Base-by-base conservation (phyloP, 2,888 invertebrate genomes). In the Ypsolopha sequella region DNA sequence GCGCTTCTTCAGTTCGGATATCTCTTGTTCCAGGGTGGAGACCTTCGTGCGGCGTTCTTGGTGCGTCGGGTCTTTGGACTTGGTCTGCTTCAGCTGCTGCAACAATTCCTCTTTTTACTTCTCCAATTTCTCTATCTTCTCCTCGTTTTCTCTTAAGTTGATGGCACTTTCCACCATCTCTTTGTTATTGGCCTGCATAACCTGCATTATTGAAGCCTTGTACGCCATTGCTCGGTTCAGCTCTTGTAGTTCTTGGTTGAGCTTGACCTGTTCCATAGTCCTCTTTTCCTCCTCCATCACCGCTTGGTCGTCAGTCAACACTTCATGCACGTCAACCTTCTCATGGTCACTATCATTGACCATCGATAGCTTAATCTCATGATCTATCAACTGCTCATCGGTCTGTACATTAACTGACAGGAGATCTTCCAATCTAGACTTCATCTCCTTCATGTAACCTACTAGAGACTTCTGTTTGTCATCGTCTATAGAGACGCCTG, bases 21-120 rank as follows among this genome's bases (percentile, higher is more conserved):
- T 92, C 71, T 95, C 92, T 0, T 88, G 82, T 64, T 97, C 97
- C 0, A 97, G 73, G 33, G 91, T 89, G 54, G 94, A 91, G 0
- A 97, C 88, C 39, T 94, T 91, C 54, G 92, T 92, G 14, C 95
- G 89, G 0, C 95, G 88, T 58, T 93, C 91, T 63, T 96, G 95
- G 14, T 92, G 89, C 0, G 91, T 66, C 57, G 93, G 92, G 43
- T 88, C 80, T 62, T 85, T 81, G 43, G 57, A 68, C 80, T 90
- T 91, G 24, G 87, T 78, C 59, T 92, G 91, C 53, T 91, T 91
- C 52, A 95, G 66, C 55, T 91, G 91, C 53, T 91, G 90, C 56
- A 90, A 47, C 0, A 96, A 79, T 50, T 93, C 92, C 24, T 92
- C 90, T 57, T 91, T 92, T 67, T 97, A 96, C 39, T 88, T 85